Base-by-base conservation (phyloP, 2,888 invertebrate genomes). In the Andrena dorsata region DNA sequence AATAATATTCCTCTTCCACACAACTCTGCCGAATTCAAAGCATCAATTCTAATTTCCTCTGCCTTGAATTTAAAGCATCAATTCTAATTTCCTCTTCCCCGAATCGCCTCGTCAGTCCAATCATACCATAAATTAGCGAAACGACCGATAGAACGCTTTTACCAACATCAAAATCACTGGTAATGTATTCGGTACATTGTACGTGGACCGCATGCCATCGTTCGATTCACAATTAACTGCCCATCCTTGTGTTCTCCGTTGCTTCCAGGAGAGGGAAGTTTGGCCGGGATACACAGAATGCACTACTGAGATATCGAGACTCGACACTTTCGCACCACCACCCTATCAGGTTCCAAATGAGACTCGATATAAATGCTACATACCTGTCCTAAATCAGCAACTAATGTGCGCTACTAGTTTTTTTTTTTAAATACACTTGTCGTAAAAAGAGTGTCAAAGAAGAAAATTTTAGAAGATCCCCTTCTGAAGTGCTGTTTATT, bases 171-270 rank as follows among this genome's bases (percentile, higher is more conserved):
- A 71, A 77, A 77, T 66, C 77, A 10, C 60, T 35, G 77, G 26
- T 49, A 75, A 74, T 64, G 32, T 65, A 60, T 80, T 69, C 63
- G 71, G 49, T 26, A 53, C 47, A 68, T 68, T 47, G 66, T 56
- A 66, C 79, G 35, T 63, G 72, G 32, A 32, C 41, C 1, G 72
- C 56, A 66, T 26, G 32, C 13, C 53, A 26, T 47, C 53, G 61
- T 63, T 66, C 73, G 71, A 79, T 66, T 82, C 74, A 84, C 87
- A 86, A 86, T 86, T 82, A 86, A 76, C 74, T 71, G 74, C 61
- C 70, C 76, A 68, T 53, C 56, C 76, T 58, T 66, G 58, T 73
- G 73, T 81, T 66, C 63, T 47, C 78, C 49, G 58, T 32, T 35
- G 56, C 41, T 66, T 28, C 30, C 30, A n/a, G 32, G 47, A 10